Percentiles rank a stretch among this genome's conserved stretches.
Evolutionary conservation across 2,888 invertebrate genomes (phyloP).

Genomic region (Fragum fragum): DNA sequence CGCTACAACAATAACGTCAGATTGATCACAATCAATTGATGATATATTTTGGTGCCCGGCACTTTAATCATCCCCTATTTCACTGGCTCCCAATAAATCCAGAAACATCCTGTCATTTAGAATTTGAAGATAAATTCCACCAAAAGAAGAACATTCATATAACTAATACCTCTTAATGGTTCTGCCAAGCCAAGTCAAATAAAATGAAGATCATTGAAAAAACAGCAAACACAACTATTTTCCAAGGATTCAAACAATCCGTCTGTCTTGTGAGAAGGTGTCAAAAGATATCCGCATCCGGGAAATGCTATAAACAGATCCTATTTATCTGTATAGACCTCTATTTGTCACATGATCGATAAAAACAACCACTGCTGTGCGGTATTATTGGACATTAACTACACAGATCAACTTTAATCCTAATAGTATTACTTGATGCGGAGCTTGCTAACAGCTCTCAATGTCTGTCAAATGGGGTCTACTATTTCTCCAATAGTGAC

Average conservation of each 20-base stretch:
- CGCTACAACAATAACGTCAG: conserved; percentile 62
- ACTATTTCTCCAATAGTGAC: background rate
- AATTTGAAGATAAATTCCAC: too few species aligned
- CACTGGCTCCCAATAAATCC: background rate
- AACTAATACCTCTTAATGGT: too few species aligned
- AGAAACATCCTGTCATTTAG: background rate
- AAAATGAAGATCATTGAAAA: too few species aligned
- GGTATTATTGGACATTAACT: conserved; percentile 40
- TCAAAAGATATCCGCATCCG: conserved; percentile 18
- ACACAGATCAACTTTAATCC: conserved; percentile 29
- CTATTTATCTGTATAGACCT: conserved; percentile 49
- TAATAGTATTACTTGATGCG: conserved; percentile 26
- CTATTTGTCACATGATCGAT: conserved; percentile 33
- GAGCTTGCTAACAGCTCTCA: conserved; percentile 7
- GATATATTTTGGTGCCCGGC: conserved; percentile 53
- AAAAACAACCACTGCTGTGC: conserved; percentile 34
- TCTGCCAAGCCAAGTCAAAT: too few species aligned
- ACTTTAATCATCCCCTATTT: conserved; percentile 28
- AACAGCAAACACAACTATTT: background rate
- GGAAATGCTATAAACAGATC: conserved; percentile 45
- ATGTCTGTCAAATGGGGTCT: background rate
- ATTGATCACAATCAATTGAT: conserved; percentile 61
- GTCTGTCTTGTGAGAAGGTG: background rate
- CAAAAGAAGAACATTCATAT: background rate
- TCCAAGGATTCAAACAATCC: background rate